Evolutionary conservation across 2,113 vertebrate genomes (phyloP), one percentile per base, ranked within the genome.

Genomic region (Ammospiza caudacuta): DNA sequence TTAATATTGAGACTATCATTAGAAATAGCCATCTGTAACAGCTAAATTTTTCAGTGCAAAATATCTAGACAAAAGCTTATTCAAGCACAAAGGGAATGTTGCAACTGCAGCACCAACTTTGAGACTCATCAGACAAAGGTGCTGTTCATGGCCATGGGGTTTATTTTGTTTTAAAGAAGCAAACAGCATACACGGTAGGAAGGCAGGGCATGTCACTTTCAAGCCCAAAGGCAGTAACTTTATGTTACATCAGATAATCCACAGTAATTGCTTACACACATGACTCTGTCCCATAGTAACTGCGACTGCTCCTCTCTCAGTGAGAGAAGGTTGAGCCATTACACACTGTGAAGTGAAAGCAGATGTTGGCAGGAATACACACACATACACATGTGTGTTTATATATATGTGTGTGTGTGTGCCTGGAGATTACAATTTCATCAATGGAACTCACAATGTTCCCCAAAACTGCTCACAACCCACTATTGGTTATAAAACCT

Each of bases 191-290:
- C 54, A 68, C 77, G 39, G 47, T 87, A 90, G 31, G 83, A 83
- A 90, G 86, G 67, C 57, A 72, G 49, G 35, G 47, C 63, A 87
- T 61, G 86, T 47, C 83, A 81, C 61, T 89, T 81, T 59, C 80
- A 87, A 93, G 68, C 73, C 83, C 57, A 90, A 89, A 89, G 73
- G 86, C 83, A 74, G 72, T 81, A 68, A 93, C 94, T 90, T 92
- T 74, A 46, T 70, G 37, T 80, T 89, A 66, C 19, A 86, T 74
- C 72, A 92, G 39, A 85, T 89, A 94, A 87, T 44, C 39, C 33
- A 83, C 64, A 74, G 73, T 72, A 93, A 89, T 51, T 92, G 86
- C 77, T 89, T 62, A 85, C 82, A 73, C 33, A 47, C 28, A 29
- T 27, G 31, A 68, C 70, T 90, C 69, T 83, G 46, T 58, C 66